A percentile compares a stretch with the other conserved stretches of the same genome.
Conservation (phyloP, 2,113 vertebrate species). For the Burhinus bistriatus region DNA sequence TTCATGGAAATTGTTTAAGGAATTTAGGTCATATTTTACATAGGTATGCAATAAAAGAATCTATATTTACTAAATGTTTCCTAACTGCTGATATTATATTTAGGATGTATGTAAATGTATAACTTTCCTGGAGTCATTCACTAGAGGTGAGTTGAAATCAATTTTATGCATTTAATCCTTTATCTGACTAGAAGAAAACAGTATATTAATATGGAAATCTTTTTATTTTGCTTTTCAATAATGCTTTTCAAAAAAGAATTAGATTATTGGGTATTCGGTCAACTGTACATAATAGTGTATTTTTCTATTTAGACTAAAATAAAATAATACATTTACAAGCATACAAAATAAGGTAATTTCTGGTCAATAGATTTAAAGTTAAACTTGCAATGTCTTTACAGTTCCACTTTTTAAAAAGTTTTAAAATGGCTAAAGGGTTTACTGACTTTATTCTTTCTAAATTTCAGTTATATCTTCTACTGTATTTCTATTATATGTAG, state of each 20-base stretch:
- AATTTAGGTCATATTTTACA: background rate
- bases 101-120: background rate
- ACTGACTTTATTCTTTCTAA: background rate
- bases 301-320: background rate
- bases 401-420: background rate
- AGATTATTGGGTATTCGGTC: background rate
- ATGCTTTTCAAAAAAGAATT: background rate
- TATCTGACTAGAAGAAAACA: background rate
- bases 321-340: background rate
- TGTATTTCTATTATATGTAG: background rate
- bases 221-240: background rate
- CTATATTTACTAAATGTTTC: background rate
- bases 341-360: background rate
- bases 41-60: background rate
- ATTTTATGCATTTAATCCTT: background rate
- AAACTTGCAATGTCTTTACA: background rate
- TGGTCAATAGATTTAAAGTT: background rate
- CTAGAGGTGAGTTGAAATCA: background rate
- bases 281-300: rapidly evolving
- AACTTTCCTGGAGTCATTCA: background rate
- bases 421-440: background rate
- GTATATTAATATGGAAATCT: background rate
- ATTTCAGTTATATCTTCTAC: background rate
- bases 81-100: background rate
- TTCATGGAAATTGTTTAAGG: background rate